These are phyloP conservation scores for Drosophila nigrodunni DNA, from an alignment of 1,140 invertebrate genomes.

Conservation along the genomic window DNA sequence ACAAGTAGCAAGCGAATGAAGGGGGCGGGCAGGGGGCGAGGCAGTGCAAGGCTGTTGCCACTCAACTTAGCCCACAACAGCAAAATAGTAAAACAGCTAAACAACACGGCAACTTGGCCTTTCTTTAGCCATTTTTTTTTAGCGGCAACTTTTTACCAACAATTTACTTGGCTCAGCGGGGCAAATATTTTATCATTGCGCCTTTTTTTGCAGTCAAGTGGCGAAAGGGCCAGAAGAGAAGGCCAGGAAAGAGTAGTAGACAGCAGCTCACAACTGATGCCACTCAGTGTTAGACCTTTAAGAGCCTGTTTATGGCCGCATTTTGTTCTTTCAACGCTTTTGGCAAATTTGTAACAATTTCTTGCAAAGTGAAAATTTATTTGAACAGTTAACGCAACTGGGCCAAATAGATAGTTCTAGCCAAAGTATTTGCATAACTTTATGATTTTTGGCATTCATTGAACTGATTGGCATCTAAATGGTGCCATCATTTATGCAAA, in stretches of 20 bases:
- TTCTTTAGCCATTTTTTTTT: constrained; percentile 49
- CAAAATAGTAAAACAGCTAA: constrained; percentile 36
- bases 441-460: constrained; percentile 30
- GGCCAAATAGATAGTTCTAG: background rate
- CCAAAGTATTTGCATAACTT: background rate
- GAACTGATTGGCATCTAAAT: constrained; percentile 68
- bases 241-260: background rate
- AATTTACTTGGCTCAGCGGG: constrained; percentile 67
- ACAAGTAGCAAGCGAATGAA: background rate
- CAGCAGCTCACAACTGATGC: constrained; percentile 10
- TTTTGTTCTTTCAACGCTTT: constrained; percentile 37
- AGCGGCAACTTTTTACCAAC: constrained; percentile 66
- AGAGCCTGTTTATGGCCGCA: constrained; percentile 64
- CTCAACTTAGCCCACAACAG: constrained; percentile 72
- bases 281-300: constrained; percentile 60
- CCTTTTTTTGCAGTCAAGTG: constrained; percentile 76
- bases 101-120: constrained; percentile 35
- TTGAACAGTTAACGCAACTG: constrained; percentile 10
- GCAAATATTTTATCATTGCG: constrained; percentile 82
- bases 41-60: constrained; percentile 41
- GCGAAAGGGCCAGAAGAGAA: constrained; percentile 35
- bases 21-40: background rate
- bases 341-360: constrained; percentile 40
- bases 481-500: constrained; percentile 62
- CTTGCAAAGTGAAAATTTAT: constrained; percentile 31